Conservation (phyloP, 2,113 vertebrate genomes). For the Pollimyrus isidori region DNA sequence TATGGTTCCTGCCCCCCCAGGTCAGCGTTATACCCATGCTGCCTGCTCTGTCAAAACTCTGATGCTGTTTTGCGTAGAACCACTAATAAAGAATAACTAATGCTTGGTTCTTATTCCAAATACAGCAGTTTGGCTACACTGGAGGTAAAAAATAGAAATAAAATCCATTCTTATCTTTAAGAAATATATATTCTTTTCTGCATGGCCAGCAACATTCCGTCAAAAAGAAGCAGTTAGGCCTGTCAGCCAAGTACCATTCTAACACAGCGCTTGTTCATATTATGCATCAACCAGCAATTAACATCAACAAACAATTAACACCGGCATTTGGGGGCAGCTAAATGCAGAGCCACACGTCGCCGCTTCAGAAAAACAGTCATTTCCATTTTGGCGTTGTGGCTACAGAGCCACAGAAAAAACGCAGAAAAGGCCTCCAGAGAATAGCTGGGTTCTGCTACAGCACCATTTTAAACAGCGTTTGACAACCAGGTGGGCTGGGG, state of each 20-base stretch:
- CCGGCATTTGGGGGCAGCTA: background rate
- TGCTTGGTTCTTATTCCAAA: background rate
- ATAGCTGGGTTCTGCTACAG: background rate
- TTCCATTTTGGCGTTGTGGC: background rate
- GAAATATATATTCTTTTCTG: background rate
- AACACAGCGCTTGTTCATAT: conserved; percentile 10
- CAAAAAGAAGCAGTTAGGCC: background rate
- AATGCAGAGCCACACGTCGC: background rate
- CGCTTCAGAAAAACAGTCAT: conserved; percentile 20
- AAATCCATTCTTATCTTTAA: background rate
- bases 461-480: background rate
- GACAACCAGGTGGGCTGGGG: background rate
- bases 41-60: background rate
- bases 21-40: conserved; percentile 16
- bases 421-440: background rate
- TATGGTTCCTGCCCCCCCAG: conserved; percentile 17
- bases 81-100: background rate
- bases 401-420: background rate
- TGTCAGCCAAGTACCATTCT: conserved; percentile 11
- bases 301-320: conserved; percentile 27
- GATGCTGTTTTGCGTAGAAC: background rate
- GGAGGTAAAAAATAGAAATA: background rate
- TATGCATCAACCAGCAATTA: background rate
- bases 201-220: background rate
- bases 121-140: background rate